Base-by-base conservation (phyloP, 2,113 vertebrate species). In the Morphnarchus princeps region DNA sequence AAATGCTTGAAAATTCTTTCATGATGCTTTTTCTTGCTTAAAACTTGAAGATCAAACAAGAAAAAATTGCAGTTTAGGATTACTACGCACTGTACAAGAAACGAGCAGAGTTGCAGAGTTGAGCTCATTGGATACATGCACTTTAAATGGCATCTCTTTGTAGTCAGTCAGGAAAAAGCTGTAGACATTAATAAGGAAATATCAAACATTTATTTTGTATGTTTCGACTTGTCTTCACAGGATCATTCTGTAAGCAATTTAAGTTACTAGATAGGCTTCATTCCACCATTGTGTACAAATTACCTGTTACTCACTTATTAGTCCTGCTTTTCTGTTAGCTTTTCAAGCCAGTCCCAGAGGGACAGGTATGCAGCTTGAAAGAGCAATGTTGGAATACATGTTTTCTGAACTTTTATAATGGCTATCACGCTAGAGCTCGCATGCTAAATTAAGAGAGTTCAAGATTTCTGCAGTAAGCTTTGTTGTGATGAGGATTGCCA, bases 1-100 rank as follows among this genome's bases (percentile, higher is more conserved):
- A 65, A 78, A 57, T 45, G 24, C 59, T 95, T 90, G 16, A 81
- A 96, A 92, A 87, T 77, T 32, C 38, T 94, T 95, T 96, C 42
- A 77, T 62, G 31, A 82, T 90, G 71, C 22, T 69, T 92, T 92
- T 83, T 58, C 40, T 78, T 87, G 40, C 85, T 81, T 83, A 94
- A 97, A 96, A 95, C 45, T 73, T 90, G 72, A 94, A 92, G 83
- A 93, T 95, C 63, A 96, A 96, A 95, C 47, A 79, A 57, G 40
- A 90, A 89, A 89, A 89, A 91, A 57, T 5, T 55, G 16, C 49
- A 82, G 45, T 89, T 95, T 89, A 83, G 40, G 45, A 91, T 87
- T 78, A 72, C 49, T 82, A 81, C 21, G 52, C 52, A 11, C 40
- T 81, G 42, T 61, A 80, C 43, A 79, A 88, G 71, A 61, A 95